phyloP scores from a whole-genome alignment of 2,113 vertebrate genomes.

The Coturnix japonica region DNA sequence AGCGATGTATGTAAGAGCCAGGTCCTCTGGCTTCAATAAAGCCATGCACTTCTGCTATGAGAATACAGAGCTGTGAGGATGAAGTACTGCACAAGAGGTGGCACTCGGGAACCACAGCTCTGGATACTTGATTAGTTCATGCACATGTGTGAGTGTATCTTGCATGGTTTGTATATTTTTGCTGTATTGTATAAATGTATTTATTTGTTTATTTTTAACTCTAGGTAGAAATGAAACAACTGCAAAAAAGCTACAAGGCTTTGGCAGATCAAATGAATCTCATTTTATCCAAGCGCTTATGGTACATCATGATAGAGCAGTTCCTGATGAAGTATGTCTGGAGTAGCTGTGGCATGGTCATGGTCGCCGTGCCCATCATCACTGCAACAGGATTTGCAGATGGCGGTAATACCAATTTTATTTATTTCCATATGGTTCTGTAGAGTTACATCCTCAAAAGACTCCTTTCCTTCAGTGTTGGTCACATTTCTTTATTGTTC shows the following conservation, averaged over 20 bases:
- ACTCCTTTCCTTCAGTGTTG: not conserved
- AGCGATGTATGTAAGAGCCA: not conserved
- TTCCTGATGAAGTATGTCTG: constrained; percentile 99
- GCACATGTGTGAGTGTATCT: accelerated
- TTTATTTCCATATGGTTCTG: constrained; percentile 25
- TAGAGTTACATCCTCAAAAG: not conserved
- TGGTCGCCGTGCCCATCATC: constrained; percentile 99
- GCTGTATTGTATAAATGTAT: not conserved
- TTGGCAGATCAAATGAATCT: constrained; percentile 95
- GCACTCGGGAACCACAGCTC: not conserved
- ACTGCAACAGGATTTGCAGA: constrained; percentile 96
- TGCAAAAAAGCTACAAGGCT: constrained; percentile 94
- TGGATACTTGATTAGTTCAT: not conserved
- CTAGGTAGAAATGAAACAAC: constrained; percentile 97
- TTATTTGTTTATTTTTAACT: not conserved
- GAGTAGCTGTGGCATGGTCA: constrained; percentile 94
- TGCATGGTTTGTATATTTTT: not conserved
- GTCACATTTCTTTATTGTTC: not conserved
- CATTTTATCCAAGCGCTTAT: constrained; percentile 95
- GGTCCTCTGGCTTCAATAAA: not conserved
- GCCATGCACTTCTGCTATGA: not conserved
- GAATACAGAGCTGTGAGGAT: not conserved
- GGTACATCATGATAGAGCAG: constrained; percentile 99
- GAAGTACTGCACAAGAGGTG: not conserved
- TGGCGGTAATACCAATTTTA: constrained; percentile 81